Percentiles rank a stretch among this genome's conserved stretches.
These are phyloP conservation scores for Procapra przewalskii DNA, from an alignment of 2,113 vertebrate species.

Conservation along the genomic window DNA sequence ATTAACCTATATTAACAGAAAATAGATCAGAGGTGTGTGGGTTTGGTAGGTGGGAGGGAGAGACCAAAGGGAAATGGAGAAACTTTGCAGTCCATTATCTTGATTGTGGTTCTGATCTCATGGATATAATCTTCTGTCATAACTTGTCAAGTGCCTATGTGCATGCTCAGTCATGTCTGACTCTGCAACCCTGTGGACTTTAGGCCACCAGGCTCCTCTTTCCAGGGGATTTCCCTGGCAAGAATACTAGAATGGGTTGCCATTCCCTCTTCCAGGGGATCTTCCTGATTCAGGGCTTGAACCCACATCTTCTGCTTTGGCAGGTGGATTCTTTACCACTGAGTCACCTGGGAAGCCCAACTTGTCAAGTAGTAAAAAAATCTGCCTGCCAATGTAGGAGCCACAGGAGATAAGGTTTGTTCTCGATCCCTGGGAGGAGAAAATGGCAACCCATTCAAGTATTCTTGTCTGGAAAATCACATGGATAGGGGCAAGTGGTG, in stretches of 20 bases:
- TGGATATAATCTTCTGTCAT: neutral
- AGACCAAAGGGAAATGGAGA: neutral
- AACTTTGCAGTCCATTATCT: neutral
- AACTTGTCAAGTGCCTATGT: neutral
- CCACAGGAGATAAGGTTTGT: neutral
- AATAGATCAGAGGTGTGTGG: neutral
- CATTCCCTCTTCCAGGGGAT: neutral
- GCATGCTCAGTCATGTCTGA: neutral
- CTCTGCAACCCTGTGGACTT: neutral
- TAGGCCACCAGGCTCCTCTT: neutral
- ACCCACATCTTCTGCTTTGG: neutral
- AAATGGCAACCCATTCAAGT: neutral
- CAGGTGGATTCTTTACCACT: neutral
- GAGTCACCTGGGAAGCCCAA: neutral
- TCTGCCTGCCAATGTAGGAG: neutral
- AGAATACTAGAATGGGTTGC: neutral
- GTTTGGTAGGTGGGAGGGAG: neutral
- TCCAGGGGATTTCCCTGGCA: neutral
- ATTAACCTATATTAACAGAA: neutral
- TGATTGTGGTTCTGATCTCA: neutral
- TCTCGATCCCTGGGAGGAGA: neutral
- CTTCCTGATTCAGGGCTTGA: neutral
- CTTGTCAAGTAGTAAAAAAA: neutral
- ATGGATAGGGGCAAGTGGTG: fast-evolving
- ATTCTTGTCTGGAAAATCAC: neutral